phyloP scores from a whole-genome alignment of 1,140 invertebrate genomes.

The Euborellia annulipes region DNA sequence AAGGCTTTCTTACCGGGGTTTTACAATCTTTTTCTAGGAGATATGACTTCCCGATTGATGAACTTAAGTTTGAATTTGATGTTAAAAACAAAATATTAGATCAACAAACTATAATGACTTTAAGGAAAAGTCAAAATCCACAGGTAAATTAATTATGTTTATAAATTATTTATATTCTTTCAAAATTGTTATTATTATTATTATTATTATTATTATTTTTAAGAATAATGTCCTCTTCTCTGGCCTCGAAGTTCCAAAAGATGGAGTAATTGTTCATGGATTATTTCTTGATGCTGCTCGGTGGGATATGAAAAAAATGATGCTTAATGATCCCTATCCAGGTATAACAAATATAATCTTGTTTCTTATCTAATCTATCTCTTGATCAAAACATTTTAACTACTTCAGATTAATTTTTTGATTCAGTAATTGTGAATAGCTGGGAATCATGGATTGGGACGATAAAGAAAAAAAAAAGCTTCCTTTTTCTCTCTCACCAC shows the following conservation, averaged over 20 bases:
- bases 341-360: no score
- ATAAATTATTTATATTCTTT: background rate
- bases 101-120: slow-evolving; percentile 41
- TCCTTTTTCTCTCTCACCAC: no score
- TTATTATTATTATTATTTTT: slow-evolving; percentile 3
- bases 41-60: slow-evolving; percentile 70
- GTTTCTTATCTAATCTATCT: no score
- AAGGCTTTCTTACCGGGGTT: slow-evolving; percentile 75
- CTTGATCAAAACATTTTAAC: no score
- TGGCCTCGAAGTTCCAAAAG: slow-evolving; percentile 38
- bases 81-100: slow-evolving; percentile 36
- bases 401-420: no score
- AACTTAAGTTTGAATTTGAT: slow-evolving; percentile 62
- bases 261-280: slow-evolving; percentile 70
- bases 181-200: background rate
- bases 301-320: slow-evolving; percentile 50
- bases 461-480: no score
- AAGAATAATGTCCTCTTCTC: slow-evolving; percentile 32
- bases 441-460: no score
- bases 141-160: background rate
- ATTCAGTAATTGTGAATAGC: no score
- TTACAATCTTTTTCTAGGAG: slow-evolving; percentile 72
- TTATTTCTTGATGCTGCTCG: slow-evolving; percentile 73
- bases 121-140: background rate
- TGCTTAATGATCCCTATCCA: slow-evolving; percentile 52